A percentile compares a stretch with the other conserved stretches of the same genome.
phyloP scores from a whole-genome alignment of 2,113 vertebrate genomes.

The Toxotes chatareus region DNA sequence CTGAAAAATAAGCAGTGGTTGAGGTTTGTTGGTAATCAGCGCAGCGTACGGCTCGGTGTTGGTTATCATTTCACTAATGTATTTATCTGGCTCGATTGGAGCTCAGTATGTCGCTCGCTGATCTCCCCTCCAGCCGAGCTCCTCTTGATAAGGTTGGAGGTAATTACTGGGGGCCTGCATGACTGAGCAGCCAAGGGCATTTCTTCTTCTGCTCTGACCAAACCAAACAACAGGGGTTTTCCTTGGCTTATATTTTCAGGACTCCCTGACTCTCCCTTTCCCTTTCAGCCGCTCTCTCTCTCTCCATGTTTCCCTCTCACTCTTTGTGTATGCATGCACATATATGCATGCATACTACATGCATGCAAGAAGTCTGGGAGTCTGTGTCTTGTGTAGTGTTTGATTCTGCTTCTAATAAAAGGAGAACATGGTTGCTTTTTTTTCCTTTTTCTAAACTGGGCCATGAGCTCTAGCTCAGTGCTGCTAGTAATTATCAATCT shows the following conservation, averaged over 20 bases:
- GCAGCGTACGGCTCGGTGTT: constrained; percentile 63
- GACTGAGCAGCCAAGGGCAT: constrained; percentile 82
- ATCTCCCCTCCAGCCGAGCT: constrained; percentile 52
- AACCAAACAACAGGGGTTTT: constrained; percentile 78
- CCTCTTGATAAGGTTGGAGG: constrained; percentile 78
- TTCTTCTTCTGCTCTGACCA: constrained; percentile 67
- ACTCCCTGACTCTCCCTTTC: constrained; percentile 64
- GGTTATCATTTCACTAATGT: constrained; percentile 74
- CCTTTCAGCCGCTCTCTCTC: constrained; percentile 1
- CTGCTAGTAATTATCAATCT: constrained; percentile 79
- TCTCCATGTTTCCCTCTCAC: not conserved
- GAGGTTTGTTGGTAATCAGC: constrained; percentile 71
- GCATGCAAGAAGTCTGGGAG: constrained; percentile 22
- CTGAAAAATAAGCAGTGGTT: constrained; percentile 68
- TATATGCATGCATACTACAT: constrained; percentile 9
- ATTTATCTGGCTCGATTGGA: constrained; percentile 70
- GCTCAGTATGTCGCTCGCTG: constrained; percentile 55
- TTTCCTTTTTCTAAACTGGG: constrained; percentile 73
- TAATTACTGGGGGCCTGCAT: constrained; percentile 81
- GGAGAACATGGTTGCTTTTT: constrained; percentile 63
- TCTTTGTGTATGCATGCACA: constrained; percentile 6
- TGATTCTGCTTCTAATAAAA: constrained; percentile 73
- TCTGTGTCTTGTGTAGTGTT: constrained; percentile 55
- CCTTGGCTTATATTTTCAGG: constrained; percentile 71
- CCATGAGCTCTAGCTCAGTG: constrained; percentile 71